Evolutionary conservation across 2,113 vertebrate species (phyloP).

Genomic region (Trochalopteron elliotii): DNA sequence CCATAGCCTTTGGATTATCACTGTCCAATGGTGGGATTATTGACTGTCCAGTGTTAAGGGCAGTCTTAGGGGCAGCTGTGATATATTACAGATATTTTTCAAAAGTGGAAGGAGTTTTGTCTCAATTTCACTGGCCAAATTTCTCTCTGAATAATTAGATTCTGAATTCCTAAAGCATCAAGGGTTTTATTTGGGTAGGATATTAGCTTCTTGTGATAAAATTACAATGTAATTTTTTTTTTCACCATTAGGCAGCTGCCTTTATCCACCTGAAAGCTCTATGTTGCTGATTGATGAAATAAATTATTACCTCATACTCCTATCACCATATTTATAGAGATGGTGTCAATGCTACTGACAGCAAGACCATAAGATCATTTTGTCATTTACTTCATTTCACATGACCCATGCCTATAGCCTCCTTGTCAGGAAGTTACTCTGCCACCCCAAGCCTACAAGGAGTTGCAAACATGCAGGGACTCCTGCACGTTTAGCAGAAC

Average conservation of each 20-base stretch:
- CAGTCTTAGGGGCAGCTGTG: background rate
- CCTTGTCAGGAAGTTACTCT: background rate
- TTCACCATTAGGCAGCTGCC: background rate
- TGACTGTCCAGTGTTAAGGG: background rate
- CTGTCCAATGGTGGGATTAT: background rate
- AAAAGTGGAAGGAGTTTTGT: background rate
- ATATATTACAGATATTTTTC: background rate
- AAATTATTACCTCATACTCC: background rate
- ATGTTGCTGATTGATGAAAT: background rate
- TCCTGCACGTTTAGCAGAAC: background rate
- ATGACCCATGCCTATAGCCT: background rate
- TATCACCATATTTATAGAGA: background rate
- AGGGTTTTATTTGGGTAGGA: slow-evolving; percentile 18
- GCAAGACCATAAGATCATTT: background rate
- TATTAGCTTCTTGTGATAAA: background rate
- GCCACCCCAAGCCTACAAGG: background rate
- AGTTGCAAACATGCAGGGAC: background rate
- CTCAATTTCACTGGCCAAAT: background rate
- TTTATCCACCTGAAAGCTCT: background rate
- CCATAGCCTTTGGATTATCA: background rate
- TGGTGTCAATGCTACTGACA: background rate
- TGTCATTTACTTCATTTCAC: background rate
- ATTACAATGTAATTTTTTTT: background rate
- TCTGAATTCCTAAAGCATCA: background rate
- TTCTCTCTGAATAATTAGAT: background rate